A percentile compares a stretch with the other conserved stretches of the same genome.
Conservation (phyloP, 2,113 vertebrate species). For the Onychorhynchus coronatus region DNA sequence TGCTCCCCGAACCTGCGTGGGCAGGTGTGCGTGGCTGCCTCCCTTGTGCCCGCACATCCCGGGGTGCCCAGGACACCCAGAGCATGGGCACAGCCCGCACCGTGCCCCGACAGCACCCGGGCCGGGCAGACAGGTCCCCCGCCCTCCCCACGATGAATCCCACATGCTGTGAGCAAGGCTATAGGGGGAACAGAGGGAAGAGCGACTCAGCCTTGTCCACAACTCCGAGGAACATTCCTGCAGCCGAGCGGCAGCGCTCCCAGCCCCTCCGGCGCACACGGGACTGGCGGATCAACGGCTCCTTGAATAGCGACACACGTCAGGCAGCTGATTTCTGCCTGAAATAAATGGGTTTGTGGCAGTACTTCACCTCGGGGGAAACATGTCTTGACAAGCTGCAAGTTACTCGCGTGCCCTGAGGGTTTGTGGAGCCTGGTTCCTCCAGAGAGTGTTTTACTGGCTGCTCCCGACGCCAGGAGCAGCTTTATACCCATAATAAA, state of each 20-base stretch:
- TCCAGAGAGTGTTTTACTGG: not conserved
- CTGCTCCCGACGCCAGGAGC: not conserved
- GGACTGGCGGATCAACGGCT: not conserved
- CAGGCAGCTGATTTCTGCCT: not conserved
- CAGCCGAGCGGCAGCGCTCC: not conserved
- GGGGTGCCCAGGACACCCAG: not conserved
- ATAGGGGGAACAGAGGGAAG: rapidly evolving
- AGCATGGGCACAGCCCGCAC: rapidly evolving
- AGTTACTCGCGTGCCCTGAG: not conserved
- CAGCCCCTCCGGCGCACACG: not conserved
- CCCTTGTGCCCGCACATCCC: rapidly evolving
- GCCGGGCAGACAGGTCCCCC: not conserved
- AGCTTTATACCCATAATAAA: conserved; percentile 12
- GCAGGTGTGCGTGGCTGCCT: rapidly evolving
- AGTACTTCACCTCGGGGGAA: not conserved
- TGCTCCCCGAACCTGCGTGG: not conserved
- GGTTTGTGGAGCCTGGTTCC: not conserved
- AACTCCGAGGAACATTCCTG: not conserved
- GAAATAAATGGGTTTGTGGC: not conserved
- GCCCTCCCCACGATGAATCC: not conserved
- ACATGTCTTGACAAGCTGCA: not conserved
- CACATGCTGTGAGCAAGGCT: rapidly evolving
- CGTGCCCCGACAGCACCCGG: not conserved
- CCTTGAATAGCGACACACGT: not conserved
- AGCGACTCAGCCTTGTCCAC: not conserved